Base-by-base conservation (phyloP, 2,797 vertebrate species). In the Neosilurus mollespiculum region DNA sequence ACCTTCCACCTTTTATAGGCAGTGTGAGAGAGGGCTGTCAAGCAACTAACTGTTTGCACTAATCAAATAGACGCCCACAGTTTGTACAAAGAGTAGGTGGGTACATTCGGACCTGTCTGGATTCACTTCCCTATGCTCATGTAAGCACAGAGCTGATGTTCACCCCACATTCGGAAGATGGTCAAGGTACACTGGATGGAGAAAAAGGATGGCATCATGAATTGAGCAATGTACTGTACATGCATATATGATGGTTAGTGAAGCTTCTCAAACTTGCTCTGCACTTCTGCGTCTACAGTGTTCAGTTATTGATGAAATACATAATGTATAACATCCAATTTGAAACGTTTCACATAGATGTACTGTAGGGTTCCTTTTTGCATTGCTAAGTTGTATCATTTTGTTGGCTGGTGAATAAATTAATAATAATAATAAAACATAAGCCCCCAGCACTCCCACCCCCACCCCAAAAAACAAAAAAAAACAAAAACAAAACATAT, bases 151-250 rank as follows among this genome's bases (percentile, higher is more conserved):
- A 12, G 15, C 26, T 82, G 20, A 69, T 24, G 34, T 64, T 49
- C 53, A 78, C 79, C 66, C 64, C 64, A 73, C 8, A n/a, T 82
- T 61, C 66, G 80, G 24, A 81, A 53, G 11, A 22, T 86, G 81
- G 83, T 82, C 88, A 89, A 87, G 84, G 87, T 78, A 65, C 84
- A 87, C 67, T 53, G 65, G 30, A 22, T 26, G 70, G 10, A 51
- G 37, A 56, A 14, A 15, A 72, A 30, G 11, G 20, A 71, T 9
- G 51, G 37, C 12, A 78, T 43, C 16, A 54, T 34, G 53, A 34
- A 56, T 43, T 82, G 72, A 69, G 54, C 56, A 61, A 61, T 43
- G 5, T 22, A 51, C 9, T 64, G 22, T 78, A 49, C 62, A 37
- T 76, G 20, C 34, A 78, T 62, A 18, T 62, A 49, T 62, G 75